A percentile compares a stretch with the other conserved stretches of the same genome.
Conservation (phyloP, 2,113 vertebrate species). For the Epinephelus moara region DNA sequence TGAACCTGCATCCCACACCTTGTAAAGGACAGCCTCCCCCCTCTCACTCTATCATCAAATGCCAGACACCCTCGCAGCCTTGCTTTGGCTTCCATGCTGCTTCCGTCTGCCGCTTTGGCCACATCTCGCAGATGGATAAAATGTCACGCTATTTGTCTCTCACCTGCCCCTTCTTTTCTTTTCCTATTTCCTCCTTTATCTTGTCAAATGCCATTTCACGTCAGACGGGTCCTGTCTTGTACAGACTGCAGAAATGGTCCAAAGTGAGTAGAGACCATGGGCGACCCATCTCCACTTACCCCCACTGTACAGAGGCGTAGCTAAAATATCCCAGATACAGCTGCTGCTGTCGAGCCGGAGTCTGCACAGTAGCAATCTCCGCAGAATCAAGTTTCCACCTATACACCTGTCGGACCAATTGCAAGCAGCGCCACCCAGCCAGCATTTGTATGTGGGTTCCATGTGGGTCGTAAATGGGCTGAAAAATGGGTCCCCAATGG, state of each 20-base stretch:
- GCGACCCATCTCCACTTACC: no score
- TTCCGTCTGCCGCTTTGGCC: constrained; percentile 26
- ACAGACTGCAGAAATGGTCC: background rate
- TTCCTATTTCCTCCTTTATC: background rate
- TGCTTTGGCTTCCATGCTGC: constrained; percentile 24
- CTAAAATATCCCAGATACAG: no score
- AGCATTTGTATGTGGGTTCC: no score
- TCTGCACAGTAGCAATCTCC: no score
- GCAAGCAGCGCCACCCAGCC: no score
- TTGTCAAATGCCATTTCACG: background rate
- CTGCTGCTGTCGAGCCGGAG: no score
- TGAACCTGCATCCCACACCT: constrained; percentile 58
- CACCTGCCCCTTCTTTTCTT: constrained; percentile 3
- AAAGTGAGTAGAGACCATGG: background rate
- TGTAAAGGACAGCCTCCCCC: constrained; percentile 42
- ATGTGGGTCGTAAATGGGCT: no score
- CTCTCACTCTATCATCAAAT: constrained; percentile 40
- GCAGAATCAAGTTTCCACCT: no score
- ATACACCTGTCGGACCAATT: no score
- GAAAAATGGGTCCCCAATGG: no score
- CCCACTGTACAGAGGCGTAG: no score
- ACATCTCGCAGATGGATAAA: constrained; percentile 11
- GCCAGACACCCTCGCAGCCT: constrained; percentile 40
- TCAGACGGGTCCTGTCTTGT: background rate
- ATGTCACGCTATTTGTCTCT: constrained; percentile 31